These are phyloP conservation scores for Hipposideros armiger DNA, from an alignment of 2,113 vertebrate genomes.

Conservation along the genomic window DNA sequence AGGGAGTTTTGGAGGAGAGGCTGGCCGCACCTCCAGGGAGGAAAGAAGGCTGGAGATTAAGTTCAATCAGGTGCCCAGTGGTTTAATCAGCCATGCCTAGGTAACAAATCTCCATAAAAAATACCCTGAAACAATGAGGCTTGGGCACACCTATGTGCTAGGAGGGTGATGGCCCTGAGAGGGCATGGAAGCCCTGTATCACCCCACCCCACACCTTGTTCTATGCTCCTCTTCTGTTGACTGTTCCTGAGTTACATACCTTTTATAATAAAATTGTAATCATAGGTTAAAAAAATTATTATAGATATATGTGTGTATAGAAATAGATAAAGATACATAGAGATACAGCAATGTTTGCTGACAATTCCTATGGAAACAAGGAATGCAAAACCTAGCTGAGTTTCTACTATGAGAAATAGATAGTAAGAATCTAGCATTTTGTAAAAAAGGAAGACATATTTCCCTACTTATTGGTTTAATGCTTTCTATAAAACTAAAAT, in stretches of 20 bases:
- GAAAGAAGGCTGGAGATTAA: neutral
- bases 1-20: slow-evolving; percentile 2
- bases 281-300: neutral
- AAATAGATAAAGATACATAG: neutral
- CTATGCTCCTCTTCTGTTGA: neutral
- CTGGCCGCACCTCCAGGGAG: neutral
- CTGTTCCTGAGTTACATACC: neutral
- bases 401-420: neutral
- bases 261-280: slow-evolving; percentile 8
- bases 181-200: neutral
- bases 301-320: neutral
- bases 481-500: slow-evolving; percentile 29
- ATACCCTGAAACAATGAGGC: neutral
- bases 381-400: slow-evolving; percentile 21
- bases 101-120: neutral
- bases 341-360: neutral
- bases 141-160: neutral
- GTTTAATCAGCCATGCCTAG: neutral
- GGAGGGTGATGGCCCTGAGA: neutral
- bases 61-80: neutral
- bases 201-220: neutral
- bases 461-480: neutral
- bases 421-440: neutral
- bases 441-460: neutral
- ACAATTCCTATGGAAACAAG: neutral